These are phyloP conservation scores for Nasonia oneida DNA, from an alignment of 2,888 invertebrate species.

Conservation along the genomic window DNA sequence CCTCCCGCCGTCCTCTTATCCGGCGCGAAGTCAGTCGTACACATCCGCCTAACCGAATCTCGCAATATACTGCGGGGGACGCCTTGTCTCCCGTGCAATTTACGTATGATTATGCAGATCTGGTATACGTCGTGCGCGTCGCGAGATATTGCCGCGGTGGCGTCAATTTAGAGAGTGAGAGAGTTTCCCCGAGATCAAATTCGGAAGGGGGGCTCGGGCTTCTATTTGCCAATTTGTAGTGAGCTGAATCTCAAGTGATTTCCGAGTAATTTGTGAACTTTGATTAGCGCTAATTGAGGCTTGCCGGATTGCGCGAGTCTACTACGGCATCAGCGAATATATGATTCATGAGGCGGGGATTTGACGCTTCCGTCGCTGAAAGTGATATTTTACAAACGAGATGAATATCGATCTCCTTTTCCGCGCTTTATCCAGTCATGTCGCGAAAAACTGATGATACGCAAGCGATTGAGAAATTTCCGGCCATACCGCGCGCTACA, in stretches of 20 bases:
- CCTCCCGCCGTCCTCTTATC: not conserved
- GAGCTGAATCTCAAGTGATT: conserved; percentile 54
- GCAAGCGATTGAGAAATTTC: conserved; percentile 36
- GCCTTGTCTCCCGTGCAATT: conserved; percentile 68
- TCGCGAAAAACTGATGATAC: too few species aligned
- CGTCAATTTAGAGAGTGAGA: conserved; percentile 1
- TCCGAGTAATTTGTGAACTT: conserved; percentile 54
- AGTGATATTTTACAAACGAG: not conserved
- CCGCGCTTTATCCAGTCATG: too few species aligned
- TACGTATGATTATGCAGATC: conserved; percentile 70
- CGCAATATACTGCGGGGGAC: conserved; percentile 18
- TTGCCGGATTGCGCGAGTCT: not conserved
- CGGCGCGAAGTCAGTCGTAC: not conserved
- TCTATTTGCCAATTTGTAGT: conserved; percentile 54
- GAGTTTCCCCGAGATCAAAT: conserved; percentile 40
- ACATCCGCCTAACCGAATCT: conserved; percentile 34
- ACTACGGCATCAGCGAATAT: not conserved
- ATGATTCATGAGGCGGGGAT: not conserved
- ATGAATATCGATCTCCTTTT: not conserved
- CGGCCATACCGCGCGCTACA: not conserved
- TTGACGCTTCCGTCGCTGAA: not conserved
- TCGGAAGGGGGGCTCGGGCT: not conserved
- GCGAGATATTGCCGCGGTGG: not conserved
- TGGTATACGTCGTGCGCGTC: conserved; percentile 43
- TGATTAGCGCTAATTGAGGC: conserved; percentile 55